These are phyloP conservation scores for Athalia rosae DNA, from an alignment of 2,888 invertebrate genomes.

Conservation along the genomic window DNA sequence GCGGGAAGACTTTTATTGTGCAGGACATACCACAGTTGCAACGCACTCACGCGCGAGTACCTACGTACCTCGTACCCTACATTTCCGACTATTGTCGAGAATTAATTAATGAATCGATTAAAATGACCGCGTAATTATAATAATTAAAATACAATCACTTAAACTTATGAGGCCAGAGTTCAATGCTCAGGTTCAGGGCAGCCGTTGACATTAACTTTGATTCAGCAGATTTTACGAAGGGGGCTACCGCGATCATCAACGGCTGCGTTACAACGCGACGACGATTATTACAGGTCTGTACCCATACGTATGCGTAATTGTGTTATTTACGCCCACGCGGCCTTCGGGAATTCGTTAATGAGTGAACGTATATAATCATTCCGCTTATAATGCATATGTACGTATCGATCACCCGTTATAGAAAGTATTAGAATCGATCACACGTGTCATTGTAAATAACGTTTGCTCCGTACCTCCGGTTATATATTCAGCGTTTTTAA, in stretches of 20 bases:
- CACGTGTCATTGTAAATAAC: no score
- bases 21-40: no score
- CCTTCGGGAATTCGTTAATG: not conserved
- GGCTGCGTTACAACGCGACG: not conserved
- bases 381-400: no score
- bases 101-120: constrained; percentile 65
- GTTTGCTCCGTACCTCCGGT: not conserved
- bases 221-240: not conserved
- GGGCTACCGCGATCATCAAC: not conserved
- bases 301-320: not conserved
- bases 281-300: no score
- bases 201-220: constrained; percentile 60
- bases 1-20: no score
- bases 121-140: constrained; percentile 62
- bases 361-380: constrained; percentile 11
- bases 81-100: constrained; percentile 66
- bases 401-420: not conserved
- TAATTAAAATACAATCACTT: constrained; percentile 70
- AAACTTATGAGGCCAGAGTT: constrained; percentile 59
- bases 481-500: constrained; percentile 11
- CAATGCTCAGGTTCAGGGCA: constrained; percentile 61
- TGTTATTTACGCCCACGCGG: not conserved
- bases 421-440: constrained; percentile 18
- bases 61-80: no score
- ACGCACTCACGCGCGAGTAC: constrained; percentile 49